phyloP scores from a whole-genome alignment of 1,140 invertebrate species.

The Heterodera carotae region DNA sequence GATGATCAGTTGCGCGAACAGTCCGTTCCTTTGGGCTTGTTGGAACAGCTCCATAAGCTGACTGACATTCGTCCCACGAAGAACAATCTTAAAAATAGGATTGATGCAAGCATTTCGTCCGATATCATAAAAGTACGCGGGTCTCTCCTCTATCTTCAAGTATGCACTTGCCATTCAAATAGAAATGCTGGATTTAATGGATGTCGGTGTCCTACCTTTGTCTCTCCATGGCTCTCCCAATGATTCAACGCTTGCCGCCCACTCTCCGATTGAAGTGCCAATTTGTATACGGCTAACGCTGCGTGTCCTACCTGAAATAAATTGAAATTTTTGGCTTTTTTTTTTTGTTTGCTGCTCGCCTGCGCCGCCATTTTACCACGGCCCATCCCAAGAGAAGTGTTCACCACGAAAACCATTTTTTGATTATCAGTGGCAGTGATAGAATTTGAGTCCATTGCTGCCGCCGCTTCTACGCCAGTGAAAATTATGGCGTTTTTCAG shows the following conservation, averaged over 20 bases:
- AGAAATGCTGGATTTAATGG: no score
- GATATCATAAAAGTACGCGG: conserved; percentile 46
- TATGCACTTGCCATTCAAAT: no score
- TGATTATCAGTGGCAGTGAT: neutral
- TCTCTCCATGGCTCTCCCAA: conserved; percentile 68
- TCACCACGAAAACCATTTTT: conserved; percentile 73
- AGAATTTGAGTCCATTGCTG: neutral
- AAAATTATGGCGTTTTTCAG: no score
- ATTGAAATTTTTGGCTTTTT: neutral
- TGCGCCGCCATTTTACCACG: conserved; percentile 72
- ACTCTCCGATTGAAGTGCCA: conserved; percentile 67
- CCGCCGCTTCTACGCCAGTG: no score
- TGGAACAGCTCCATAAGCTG: conserved; percentile 69
- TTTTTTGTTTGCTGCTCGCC: conserved; percentile 53
- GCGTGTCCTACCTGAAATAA: conserved; percentile 68
- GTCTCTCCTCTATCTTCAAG: conserved; percentile 68
- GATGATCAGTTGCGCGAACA: conserved; percentile 70
- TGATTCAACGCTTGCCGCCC: conserved; percentile 49
- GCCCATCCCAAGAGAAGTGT: conserved; percentile 71
- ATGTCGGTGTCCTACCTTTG: conserved; percentile 67
- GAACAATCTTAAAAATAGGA: neutral
- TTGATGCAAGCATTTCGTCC: no score
- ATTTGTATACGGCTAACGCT: conserved; percentile 70
- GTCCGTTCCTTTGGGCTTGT: conserved; percentile 67
- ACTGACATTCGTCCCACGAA: conserved; percentile 53